Conservation (phyloP, 64 coral and sea anemone species). For the Porites australiensis region DNA sequence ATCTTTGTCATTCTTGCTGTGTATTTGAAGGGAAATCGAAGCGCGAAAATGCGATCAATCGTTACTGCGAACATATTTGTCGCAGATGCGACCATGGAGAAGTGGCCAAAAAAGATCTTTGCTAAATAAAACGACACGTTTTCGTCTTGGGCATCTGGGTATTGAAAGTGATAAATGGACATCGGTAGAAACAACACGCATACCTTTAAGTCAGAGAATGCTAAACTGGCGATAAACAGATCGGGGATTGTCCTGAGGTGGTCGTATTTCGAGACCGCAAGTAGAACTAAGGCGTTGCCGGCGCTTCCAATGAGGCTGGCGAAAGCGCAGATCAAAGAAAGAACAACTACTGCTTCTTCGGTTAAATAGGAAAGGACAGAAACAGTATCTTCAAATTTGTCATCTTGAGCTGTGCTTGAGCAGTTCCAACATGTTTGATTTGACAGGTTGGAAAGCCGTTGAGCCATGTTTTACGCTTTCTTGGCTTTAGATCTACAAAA, state of each 20-base stretch:
- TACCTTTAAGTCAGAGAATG: conserved; percentile 17
- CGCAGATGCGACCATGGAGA: conserved; percentile 34
- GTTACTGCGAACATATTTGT: conserved; percentile 44
- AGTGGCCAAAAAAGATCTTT: conserved; percentile 2
- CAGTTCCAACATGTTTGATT: conserved; percentile 10
- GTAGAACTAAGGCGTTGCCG: conserved; percentile 7
- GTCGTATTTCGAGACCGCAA: not conserved
- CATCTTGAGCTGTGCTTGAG: not conserved
- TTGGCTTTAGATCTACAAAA: not conserved
- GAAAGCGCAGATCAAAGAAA: not conserved
- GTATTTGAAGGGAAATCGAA: conserved; percentile 49
- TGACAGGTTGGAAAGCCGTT: not conserved
- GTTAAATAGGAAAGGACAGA: not conserved
- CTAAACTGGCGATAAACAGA: conserved; percentile 40
- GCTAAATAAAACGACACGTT: not conserved
- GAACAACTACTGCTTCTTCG: not conserved
- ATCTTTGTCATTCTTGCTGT: not conserved
- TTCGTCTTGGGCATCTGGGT: not conserved
- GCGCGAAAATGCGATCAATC: conserved; percentile 27
- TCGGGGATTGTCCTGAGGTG: conserved; percentile 23
- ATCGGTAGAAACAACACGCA: conserved; percentile 9
- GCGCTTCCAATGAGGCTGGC: conserved; percentile 5
- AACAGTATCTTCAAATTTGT: not conserved
- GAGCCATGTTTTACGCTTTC: not conserved
- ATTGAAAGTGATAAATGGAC: not conserved